Percentiles rank a stretch among this genome's conserved stretches.
Evolutionary conservation across 2,797 vertebrate genomes (phyloP).

Genomic region (Phylloscopus collybita): DNA sequence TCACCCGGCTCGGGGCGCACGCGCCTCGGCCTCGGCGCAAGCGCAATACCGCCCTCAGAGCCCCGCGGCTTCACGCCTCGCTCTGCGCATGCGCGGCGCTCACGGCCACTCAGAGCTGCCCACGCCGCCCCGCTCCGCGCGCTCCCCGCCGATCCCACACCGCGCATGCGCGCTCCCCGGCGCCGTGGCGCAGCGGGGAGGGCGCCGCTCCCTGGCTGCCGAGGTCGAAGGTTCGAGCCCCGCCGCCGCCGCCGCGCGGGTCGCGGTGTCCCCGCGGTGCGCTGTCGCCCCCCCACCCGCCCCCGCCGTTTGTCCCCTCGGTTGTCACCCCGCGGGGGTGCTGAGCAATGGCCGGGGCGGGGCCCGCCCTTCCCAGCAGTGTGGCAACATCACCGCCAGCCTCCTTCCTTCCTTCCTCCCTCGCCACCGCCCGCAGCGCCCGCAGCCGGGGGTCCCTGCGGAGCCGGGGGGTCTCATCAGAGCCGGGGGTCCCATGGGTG

Average conservation of each 20-base stretch:
- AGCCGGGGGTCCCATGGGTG: not conserved
- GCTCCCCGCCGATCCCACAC: accelerated
- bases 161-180: not conserved
- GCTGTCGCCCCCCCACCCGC: not conserved
- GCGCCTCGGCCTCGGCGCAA: not conserved
- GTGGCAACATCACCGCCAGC: not conserved
- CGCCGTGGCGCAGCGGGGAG: not conserved
- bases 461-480: not conserved
- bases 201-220: accelerated
- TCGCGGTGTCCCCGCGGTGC: accelerated
- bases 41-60: not conserved
- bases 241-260: accelerated
- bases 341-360: not conserved
- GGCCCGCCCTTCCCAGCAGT: not conserved
- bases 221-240: accelerated
- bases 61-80: not conserved
- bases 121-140: not conserved
- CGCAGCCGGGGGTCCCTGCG: not conserved
- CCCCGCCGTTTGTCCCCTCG: not conserved
- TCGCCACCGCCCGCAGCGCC: not conserved
- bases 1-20: not conserved
- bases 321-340: not conserved
- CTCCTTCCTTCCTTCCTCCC: not conserved
- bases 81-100: accelerated
- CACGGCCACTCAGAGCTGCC: not conserved